Conservation (phyloP, 1,140 invertebrate species). For the Sesamia nonagrioides region DNA sequence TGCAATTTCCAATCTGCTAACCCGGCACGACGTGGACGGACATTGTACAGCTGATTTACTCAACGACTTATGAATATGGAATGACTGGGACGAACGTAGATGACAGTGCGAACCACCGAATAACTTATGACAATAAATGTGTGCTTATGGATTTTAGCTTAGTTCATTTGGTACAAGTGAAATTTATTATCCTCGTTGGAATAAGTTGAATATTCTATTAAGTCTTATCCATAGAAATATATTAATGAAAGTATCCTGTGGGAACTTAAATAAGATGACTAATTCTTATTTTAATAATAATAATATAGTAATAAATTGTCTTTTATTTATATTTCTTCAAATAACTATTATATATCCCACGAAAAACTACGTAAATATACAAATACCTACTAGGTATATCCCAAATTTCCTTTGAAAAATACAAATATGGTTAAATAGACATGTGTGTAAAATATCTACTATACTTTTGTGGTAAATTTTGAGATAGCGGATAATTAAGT, state of each 20-base stretch:
- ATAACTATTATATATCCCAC: too few relatives aligned
- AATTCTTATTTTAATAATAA: too few relatives aligned
- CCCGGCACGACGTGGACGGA: constrained; percentile 40
- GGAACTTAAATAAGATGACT: too few relatives aligned
- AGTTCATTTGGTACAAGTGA: constrained; percentile 31
- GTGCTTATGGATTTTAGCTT: constrained; percentile 35
- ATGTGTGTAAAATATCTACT: too few relatives aligned
- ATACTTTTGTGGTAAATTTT: not conserved
- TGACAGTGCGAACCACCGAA: constrained; percentile 38
- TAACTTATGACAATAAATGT: constrained; percentile 43
- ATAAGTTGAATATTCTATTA: constrained; percentile 38
- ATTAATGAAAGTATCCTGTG: not conserved
- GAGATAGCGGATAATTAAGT: not conserved
- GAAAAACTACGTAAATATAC: too few relatives aligned
- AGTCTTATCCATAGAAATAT: constrained; percentile 2
- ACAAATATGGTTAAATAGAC: too few relatives aligned
- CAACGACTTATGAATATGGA: constrained; percentile 50
- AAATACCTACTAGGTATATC: too few relatives aligned
- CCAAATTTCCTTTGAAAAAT: too few relatives aligned
- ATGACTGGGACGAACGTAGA: constrained; percentile 42
- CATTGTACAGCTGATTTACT: constrained; percentile 47
- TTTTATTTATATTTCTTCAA: too few relatives aligned
- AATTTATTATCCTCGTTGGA: constrained; percentile 30
- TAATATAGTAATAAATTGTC: too few relatives aligned
- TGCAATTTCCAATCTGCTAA: constrained; percentile 41